A percentile compares a stretch with the other conserved stretches of the same genome.
These are phyloP conservation scores for Brachionus paranguensis DNA, from an alignment of 1,140 invertebrate genomes.

Conservation along the genomic window DNA sequence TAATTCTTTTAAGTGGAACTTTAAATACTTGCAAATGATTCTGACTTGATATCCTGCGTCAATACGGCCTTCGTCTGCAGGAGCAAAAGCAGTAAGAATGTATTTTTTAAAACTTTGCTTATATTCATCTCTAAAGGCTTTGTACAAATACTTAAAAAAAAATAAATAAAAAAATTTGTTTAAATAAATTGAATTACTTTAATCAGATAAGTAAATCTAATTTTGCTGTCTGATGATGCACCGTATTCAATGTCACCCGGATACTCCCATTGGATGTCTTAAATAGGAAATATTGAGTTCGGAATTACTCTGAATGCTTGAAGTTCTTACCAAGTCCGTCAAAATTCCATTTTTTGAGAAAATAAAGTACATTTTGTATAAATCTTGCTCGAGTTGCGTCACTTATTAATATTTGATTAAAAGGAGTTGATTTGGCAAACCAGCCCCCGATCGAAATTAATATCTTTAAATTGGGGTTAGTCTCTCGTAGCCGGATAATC, in stretches of 20 bases:
- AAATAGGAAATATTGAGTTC: background rate
- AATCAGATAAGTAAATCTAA: slow-evolving; percentile 21
- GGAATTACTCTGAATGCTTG: background rate
- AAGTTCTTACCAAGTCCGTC: slow-evolving; percentile 67
- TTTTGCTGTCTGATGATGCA: background rate
- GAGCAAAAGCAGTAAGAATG: slow-evolving; percentile 14
- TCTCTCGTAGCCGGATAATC: slow-evolving; percentile 64
- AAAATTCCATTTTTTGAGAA: slow-evolving; percentile 81
- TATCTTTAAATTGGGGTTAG: slow-evolving; percentile 67
- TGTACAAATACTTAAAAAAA: slow-evolving; percentile 14
- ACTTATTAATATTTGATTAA: slow-evolving; percentile 43
- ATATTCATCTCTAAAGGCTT: slow-evolving; percentile 38
- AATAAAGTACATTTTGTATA: slow-evolving; percentile 64
- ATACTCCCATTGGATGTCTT: slow-evolving; percentile 92
- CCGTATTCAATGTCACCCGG: slow-evolving; percentile 80
- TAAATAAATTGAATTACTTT: background rate
- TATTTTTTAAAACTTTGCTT: slow-evolving; percentile 29
- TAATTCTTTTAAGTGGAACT: background rate
- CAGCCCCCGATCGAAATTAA: slow-evolving; percentile 69
- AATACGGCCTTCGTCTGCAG: slow-evolving; percentile 61
- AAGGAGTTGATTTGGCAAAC: slow-evolving; percentile 64
- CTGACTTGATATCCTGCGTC: slow-evolving; percentile 86
- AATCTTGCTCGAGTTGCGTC: slow-evolving; percentile 58
- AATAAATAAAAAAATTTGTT: background rate
- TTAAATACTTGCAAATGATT: slow-evolving; percentile 64